Percentiles rank a stretch among this genome's conserved stretches.
phyloP scores from a whole-genome alignment of 2,113 vertebrate genomes.

The Coracopsis vasa region DNA sequence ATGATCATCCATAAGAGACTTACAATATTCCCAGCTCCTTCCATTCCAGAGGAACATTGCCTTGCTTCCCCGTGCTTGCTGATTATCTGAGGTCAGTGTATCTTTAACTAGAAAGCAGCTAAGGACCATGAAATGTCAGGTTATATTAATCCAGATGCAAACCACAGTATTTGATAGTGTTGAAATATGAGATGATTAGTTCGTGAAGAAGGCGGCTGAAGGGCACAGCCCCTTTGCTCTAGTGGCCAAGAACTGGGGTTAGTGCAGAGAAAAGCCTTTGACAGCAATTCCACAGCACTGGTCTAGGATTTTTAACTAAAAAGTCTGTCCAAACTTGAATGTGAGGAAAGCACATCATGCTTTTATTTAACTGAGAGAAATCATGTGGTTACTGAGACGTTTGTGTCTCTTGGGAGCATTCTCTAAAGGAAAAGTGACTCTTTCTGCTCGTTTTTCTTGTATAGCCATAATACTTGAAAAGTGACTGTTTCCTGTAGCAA shows the following conservation, averaged over 20 bases:
- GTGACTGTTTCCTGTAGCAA: neutral
- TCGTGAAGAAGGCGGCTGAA: constrained; percentile 66
- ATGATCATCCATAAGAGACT: neutral
- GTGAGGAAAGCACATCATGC: neutral
- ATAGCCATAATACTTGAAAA: neutral
- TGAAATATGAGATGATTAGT: constrained; percentile 80
- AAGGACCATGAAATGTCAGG: constrained; percentile 60
- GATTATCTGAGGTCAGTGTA: constrained; percentile 11
- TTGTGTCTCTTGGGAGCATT: neutral
- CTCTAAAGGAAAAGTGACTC: neutral
- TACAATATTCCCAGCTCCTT: neutral
- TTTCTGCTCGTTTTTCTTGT: neutral
- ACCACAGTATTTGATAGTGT: constrained; percentile 80
- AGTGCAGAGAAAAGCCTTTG: neutral
- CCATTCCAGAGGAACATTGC: neutral
- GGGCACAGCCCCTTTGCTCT: neutral
- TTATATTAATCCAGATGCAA: constrained; percentile 25
- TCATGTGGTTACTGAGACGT: neutral
- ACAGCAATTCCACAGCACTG: neutral
- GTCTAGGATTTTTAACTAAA: neutral
- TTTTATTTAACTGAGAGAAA: neutral
- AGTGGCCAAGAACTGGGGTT: neutral
- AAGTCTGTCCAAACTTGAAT: neutral
- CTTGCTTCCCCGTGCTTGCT: neutral
- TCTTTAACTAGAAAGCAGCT: constrained; percentile 32